Evolutionary conservation across 2,797 vertebrate genomes (phyloP), one percentile per base, ranked within the genome.

Genomic region (Rhinatrema bivittatum): DNA sequence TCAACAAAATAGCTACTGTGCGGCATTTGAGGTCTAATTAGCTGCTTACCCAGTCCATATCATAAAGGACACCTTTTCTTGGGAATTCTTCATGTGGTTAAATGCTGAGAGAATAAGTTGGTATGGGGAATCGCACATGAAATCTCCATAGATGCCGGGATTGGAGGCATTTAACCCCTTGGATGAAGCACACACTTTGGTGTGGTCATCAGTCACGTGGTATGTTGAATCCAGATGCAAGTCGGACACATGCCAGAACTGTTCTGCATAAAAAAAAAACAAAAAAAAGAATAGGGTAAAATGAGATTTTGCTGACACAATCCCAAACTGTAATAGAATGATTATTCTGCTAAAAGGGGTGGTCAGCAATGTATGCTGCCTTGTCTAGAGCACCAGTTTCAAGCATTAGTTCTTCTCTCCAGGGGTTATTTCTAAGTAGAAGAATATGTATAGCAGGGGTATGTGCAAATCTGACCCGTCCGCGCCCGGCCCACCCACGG

Each of bases 161-260:
- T 84, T 54, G 13, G 79, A 52, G 28, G 87, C 89, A 3, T 91
- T 88, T 20, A 29, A 68, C 1, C 93, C 94, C 78, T 91, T 91
- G 25, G 95, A 98, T 33, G 95, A 97, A 58, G 84, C 81, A 36
- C 94, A 98, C 13, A 98, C 93, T 72, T 92, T 87, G 48, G 82
- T 86, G 54, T 31, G 91, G 60, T 97, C 93, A 3, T 79, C 53
- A 9, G 76, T 75, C 57, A 91, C 53, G 48, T 90, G 87, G 70
- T 96, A 98, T 50, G 80, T 85, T 1, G 92, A 91, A 63, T 98
- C 95, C 73, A 98, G 79, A 76, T 98, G 95, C 54, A 98, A 84
- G 68, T 98, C 94, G 1, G 91, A 91, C 49, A 98, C 79, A 38
- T 98, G 95, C 95, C 94, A 98, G 76, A 98, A 96, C 36, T 89